phyloP scores from a whole-genome alignment of 1,140 invertebrate genomes.

The Leguminivora glycinivorella region DNA sequence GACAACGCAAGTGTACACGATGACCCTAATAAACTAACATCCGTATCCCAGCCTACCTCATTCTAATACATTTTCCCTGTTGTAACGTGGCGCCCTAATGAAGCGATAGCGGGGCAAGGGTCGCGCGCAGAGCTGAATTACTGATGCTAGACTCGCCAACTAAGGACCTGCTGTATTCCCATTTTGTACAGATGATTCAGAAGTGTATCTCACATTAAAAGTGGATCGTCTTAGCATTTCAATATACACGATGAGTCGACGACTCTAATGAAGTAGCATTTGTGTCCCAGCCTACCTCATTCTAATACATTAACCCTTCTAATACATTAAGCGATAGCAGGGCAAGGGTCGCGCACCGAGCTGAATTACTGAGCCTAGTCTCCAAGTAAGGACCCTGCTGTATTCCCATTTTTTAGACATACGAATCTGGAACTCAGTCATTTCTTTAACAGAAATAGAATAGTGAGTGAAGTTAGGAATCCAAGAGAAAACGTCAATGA shows the following conservation, averaged over 20 bases:
- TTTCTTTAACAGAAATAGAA: too few relatives aligned
- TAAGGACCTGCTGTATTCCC: slow-evolving; percentile 6
- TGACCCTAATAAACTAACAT: background rate
- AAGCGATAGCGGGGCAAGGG: slow-evolving; percentile 20
- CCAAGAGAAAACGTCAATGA: too few relatives aligned
- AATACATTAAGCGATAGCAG: slow-evolving; percentile 14
- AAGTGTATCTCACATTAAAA: too few relatives aligned
- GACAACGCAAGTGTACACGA: background rate
- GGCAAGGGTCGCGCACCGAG: slow-evolving; percentile 6
- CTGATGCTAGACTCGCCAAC: background rate
- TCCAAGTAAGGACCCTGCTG: background rate
- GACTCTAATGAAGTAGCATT: background rate
- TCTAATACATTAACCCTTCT: background rate
- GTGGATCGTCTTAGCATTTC: too few relatives aligned
- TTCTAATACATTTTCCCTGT: slow-evolving; percentile 5
- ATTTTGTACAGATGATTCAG: background rate
- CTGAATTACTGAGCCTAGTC: slow-evolving; percentile 4
- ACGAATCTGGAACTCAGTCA: too few relatives aligned
- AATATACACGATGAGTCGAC: too few relatives aligned
- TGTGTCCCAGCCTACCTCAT: background rate
- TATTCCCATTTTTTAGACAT: background rate
- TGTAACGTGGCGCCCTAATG: slow-evolving; percentile 4
- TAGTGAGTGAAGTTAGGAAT: too few relatives aligned
- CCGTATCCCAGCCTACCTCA: background rate
- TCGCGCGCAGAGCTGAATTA: slow-evolving; percentile 18